A percentile compares a stretch with the other conserved stretches of the same genome.
These are phyloP conservation scores for Dorcus parallelipipedus DNA, from an alignment of 2,888 invertebrate genomes.

Conservation along the genomic window DNA sequence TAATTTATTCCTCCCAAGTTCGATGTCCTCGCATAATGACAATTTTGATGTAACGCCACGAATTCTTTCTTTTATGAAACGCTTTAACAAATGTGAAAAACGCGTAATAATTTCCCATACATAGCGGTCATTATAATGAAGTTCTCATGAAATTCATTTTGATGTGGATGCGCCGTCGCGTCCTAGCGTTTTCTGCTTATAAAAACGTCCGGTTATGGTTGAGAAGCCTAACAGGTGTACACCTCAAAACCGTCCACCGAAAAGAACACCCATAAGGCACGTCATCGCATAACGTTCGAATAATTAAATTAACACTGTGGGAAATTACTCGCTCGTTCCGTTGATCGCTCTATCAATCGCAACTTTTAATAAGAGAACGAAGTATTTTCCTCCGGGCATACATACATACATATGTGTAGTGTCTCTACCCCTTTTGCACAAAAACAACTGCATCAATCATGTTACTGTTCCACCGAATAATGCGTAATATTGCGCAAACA, in stretches of 20 bases:
- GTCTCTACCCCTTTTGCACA: not conserved
- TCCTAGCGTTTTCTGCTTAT: not conserved
- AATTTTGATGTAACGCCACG: too few relatives aligned
- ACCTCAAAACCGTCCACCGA: not conserved
- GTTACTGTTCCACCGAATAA: not conserved
- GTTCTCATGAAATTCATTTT: too few relatives aligned
- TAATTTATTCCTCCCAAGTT: too few relatives aligned
- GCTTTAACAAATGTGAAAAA: too few relatives aligned
- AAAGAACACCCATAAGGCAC: slow-evolving; percentile 11
- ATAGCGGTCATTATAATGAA: too few relatives aligned
- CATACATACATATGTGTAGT: not conserved
- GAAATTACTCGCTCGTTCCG: slow-evolving; percentile 19
- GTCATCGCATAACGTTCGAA: slow-evolving; percentile 25
- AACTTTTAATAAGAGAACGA: not conserved
- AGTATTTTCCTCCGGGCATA: not conserved
- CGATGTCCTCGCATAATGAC: too few relatives aligned
- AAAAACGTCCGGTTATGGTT: not conserved
- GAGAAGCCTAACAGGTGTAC: not conserved
- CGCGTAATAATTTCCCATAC: too few relatives aligned
- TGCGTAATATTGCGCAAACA: slow-evolving; percentile 16
- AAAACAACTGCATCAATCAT: slow-evolving; percentile 12
- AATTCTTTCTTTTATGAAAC: too few relatives aligned
- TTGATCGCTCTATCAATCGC: not conserved
- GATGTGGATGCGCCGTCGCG: too few relatives aligned
- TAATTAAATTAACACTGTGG: slow-evolving; percentile 31